Percentiles rank a stretch among this genome's conserved stretches.
Evolutionary conservation across 2,797 vertebrate species (phyloP).

Genomic region (Menidia menidia): DNA sequence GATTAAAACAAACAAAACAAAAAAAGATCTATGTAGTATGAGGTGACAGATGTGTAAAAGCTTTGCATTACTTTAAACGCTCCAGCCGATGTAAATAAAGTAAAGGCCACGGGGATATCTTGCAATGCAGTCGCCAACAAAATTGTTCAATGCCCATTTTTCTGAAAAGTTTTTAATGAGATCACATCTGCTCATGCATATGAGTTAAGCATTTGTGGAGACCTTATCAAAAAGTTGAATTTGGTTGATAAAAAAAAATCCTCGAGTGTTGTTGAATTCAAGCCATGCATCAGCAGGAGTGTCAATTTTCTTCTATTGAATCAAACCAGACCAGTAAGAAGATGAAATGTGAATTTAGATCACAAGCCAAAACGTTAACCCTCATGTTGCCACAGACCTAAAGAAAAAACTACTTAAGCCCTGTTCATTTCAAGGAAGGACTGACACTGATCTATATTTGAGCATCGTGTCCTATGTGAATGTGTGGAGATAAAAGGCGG

Average conservation of each 20-base stretch:
- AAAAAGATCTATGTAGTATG: conserved; percentile 14
- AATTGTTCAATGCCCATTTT: neutral
- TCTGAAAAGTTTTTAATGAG: neutral
- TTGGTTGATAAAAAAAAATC: neutral
- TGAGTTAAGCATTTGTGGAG: neutral
- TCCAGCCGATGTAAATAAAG: conserved; percentile 1
- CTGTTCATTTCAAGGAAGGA: neutral
- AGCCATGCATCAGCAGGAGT: neutral
- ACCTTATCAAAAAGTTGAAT: neutral
- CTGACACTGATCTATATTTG: neutral
- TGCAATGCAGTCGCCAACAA: neutral
- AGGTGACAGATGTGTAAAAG: conserved; percentile 15
- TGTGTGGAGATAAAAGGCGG: neutral
- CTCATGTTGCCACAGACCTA: neutral
- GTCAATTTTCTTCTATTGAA: neutral
- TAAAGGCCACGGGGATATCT: conserved; percentile 1
- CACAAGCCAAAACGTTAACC: neutral
- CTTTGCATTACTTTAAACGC: conserved; percentile 22
- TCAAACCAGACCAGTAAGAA: neutral
- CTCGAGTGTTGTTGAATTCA: neutral
- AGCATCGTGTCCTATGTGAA: neutral
- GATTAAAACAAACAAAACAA: conserved; percentile 8
- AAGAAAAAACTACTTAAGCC: neutral
- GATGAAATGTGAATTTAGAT: neutral
- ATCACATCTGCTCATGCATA: neutral